Evolutionary conservation across 1,140 invertebrate genomes (phyloP).

Genomic region (Neotoxoptera formosana): DNA sequence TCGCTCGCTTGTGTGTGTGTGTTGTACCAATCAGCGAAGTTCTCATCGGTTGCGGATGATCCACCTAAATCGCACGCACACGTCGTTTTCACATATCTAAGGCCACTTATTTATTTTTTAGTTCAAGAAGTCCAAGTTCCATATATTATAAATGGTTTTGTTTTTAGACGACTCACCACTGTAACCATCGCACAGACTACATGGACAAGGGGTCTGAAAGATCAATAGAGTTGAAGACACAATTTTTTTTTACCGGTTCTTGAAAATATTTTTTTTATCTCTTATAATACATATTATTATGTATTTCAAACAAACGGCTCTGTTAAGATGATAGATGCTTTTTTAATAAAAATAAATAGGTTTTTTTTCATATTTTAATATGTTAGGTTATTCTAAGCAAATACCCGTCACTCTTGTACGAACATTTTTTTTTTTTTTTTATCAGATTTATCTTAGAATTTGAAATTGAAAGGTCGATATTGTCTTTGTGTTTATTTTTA

Average conservation of each 20-base stretch:
- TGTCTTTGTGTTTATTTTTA: not conserved
- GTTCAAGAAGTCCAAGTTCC: too few species aligned
- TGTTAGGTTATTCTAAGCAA: not conserved
- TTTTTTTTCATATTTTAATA: conserved; percentile 15
- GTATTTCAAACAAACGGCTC: not conserved
- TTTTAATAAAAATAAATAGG: not conserved
- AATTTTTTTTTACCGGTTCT: not conserved
- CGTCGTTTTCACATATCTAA: not conserved
- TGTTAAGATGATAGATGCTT: not conserved
- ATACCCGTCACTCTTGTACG: not conserved
- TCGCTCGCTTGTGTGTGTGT: too few species aligned
- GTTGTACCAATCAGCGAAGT: too few species aligned
- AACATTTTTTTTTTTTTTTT: not conserved
- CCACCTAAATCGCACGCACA: too few species aligned
- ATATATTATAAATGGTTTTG: not conserved
- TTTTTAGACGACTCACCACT: not conserved
- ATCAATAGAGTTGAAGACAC: not conserved
- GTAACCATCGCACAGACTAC: not conserved
- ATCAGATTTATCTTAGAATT: not conserved
- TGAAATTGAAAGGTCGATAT: not conserved
- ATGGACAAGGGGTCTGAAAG: not conserved
- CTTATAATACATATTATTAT: too few species aligned
- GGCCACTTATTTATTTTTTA: not conserved
- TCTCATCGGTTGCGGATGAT: too few species aligned
- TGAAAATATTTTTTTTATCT: not conserved